phyloP scores from a whole-genome alignment of 2,797 vertebrate species.

The Margarornis squamiger region DNA sequence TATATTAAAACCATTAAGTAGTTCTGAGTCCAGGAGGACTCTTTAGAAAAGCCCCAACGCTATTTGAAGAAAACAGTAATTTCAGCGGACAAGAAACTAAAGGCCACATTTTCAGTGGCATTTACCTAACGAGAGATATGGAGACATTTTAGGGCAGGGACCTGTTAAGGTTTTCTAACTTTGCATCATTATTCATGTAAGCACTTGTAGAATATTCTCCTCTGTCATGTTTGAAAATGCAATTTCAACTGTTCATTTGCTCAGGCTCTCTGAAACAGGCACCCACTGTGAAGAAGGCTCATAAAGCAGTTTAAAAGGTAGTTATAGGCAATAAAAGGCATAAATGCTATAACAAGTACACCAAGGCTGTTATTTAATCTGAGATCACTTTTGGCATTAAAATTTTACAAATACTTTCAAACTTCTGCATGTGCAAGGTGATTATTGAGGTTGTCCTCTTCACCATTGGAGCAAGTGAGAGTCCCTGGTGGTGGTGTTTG shows the following conservation, averaged over 20 bases:
- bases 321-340: not conserved
- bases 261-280: not conserved
- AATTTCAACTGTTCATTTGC: not conserved
- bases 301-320: conserved; percentile 7
- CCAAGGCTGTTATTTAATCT: not conserved
- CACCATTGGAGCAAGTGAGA: not conserved
- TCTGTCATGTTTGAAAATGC: not conserved
- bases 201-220: not conserved
- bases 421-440: not conserved
- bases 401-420: not conserved
- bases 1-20: not conserved
- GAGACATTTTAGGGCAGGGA: not conserved
- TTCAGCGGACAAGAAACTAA: not conserved
- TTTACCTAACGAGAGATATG: not conserved
- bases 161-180: not conserved
- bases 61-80: not conserved
- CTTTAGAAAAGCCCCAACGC: not conserved
- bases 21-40: not conserved
- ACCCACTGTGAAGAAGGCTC: not conserved
- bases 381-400: not conserved
- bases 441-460: not conserved
- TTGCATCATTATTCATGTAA: not conserved
- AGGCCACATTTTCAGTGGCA: not conserved
- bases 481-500: fast-evolving
- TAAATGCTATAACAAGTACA: not conserved